Conservation (phyloP, 2,797 vertebrate genomes). For the Toxotes lorentzi region DNA sequence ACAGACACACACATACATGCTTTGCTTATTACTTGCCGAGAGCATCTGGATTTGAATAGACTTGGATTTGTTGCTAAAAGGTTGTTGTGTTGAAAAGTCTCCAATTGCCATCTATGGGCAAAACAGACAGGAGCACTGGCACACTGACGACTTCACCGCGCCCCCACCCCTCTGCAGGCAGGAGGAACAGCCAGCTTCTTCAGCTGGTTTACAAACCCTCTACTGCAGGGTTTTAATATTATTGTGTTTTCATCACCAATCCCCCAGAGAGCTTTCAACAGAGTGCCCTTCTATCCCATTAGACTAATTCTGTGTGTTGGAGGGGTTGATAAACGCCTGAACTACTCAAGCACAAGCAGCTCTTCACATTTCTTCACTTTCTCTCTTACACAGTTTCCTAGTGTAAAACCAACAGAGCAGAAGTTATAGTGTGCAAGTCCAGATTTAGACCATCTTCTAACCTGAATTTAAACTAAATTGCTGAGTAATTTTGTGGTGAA, state of each 20-base stretch:
- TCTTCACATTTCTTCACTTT: background rate
- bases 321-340: constrained; percentile 13
- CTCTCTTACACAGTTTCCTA: background rate
- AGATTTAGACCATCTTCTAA: background rate
- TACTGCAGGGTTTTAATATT: background rate
- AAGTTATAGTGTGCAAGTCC: background rate
- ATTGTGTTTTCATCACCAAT: constrained; percentile 2
- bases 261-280: constrained; percentile 8
- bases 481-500: no score
- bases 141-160: constrained; percentile 3
- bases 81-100: constrained; percentile 53
- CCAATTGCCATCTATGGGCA: constrained; percentile 66
- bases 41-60: constrained; percentile 48
- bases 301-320: constrained; percentile 19
- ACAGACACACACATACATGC: background rate
- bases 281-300: constrained; percentile 1
- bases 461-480: background rate
- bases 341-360: background rate
- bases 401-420: constrained; percentile 1
- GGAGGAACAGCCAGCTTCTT: constrained; percentile 22
- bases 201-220: constrained; percentile 5
- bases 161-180: constrained; percentile 20
- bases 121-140: constrained; percentile 56
- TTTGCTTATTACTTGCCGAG: constrained; percentile 15
- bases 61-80: constrained; percentile 43